These are phyloP conservation scores for Erebia epiphron DNA, from an alignment of 2,888 invertebrate genomes.

Conservation along the genomic window DNA sequence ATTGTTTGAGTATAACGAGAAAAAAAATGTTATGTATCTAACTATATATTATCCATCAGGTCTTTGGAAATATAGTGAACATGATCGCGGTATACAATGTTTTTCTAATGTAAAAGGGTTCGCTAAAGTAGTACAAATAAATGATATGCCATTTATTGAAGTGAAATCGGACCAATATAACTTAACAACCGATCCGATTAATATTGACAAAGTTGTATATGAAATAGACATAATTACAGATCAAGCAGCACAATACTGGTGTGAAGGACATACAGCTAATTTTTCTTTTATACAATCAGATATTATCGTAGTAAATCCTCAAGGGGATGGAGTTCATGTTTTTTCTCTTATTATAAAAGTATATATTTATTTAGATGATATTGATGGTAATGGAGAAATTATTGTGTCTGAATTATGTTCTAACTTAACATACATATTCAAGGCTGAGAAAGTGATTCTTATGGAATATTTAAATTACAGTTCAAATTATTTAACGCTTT, in stretches of 20 bases:
- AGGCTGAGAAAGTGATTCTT: conserved; percentile 71
- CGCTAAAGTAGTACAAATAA: conserved; percentile 69
- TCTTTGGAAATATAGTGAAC: conserved; percentile 73
- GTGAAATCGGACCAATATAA: conserved; percentile 32
- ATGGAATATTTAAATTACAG: conserved; percentile 78
- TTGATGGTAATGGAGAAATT: conserved; percentile 46
- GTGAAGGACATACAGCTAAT: conserved; percentile 82
- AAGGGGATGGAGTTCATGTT: conserved; percentile 62
- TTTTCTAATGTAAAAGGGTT: conserved; percentile 84
- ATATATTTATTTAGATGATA: conserved; percentile 46
- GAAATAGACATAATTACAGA: conserved; percentile 75
- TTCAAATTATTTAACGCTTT: conserved; percentile 54
- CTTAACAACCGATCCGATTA: conserved; percentile 31
- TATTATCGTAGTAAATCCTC: conserved; percentile 77
- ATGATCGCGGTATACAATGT: conserved; percentile 81
- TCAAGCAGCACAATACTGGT: conserved; percentile 85
- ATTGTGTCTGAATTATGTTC: conserved; percentile 47
- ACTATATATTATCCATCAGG: conserved; percentile 82
- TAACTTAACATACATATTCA: conserved; percentile 55
- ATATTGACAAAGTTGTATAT: conserved; percentile 72
- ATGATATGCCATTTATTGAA: conserved; percentile 56
- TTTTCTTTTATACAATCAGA: conserved; percentile 76
- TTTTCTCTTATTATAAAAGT: conserved; percentile 65
- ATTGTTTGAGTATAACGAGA: conserved; percentile 59
- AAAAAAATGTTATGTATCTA: conserved; percentile 64